These are phyloP conservation scores for Pteronotus mesoamericanus DNA, from an alignment of 2,797 vertebrate genomes.

Conservation along the genomic window DNA sequence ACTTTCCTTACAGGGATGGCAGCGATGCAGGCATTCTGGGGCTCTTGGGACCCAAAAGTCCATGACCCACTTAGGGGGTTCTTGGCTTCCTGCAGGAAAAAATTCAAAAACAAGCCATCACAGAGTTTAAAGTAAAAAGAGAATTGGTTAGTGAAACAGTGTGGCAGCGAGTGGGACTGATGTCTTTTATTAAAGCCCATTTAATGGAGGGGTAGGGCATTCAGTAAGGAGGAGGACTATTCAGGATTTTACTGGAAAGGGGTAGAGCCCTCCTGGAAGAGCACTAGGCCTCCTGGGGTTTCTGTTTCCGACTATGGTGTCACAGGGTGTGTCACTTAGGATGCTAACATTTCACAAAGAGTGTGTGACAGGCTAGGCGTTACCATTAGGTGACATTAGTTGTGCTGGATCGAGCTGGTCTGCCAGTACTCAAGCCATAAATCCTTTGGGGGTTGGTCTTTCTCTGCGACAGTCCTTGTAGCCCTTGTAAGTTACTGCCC, in stretches of 20 bases:
- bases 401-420: background rate
- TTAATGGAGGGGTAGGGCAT: background rate
- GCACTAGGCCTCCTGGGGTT: background rate
- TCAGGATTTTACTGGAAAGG: background rate
- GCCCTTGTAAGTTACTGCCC: background rate
- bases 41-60: too few relatives aligned
- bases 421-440: background rate
- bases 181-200: background rate
- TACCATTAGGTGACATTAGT: background rate
- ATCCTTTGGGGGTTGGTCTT: background rate
- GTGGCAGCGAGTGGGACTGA: too few relatives aligned
- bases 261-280: background rate
- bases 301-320: background rate
- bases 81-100: background rate
- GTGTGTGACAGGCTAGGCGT: background rate
- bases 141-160: background rate
- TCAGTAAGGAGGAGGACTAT: background rate
- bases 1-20: background rate
- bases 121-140: background rate
- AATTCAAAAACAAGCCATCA: background rate
- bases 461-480: background rate
- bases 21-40: background rate
- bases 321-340: background rate
- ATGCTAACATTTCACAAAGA: background rate
- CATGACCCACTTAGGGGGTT: background rate